phyloP scores from a whole-genome alignment of 2,888 invertebrate species.

The Drosophila birchii region DNA sequence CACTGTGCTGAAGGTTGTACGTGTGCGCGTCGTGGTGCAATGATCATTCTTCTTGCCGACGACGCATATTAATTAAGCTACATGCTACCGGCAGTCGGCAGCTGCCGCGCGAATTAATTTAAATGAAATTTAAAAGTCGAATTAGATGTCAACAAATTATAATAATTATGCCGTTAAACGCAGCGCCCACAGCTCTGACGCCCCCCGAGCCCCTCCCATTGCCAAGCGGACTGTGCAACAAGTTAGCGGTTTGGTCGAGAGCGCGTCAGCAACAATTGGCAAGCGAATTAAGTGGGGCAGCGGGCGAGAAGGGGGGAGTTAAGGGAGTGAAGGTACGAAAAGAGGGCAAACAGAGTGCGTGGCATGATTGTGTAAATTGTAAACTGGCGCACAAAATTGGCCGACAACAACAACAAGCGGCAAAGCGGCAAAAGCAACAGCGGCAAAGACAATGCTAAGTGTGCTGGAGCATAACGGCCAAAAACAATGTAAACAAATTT shows the following conservation, averaged over 20 bases:
- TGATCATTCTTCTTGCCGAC: slow-evolving; percentile 53
- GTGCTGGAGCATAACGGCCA: slow-evolving; percentile 65
- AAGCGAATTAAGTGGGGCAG: slow-evolving; percentile 56
- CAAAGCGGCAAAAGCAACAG: slow-evolving; percentile 19
- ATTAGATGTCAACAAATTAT: slow-evolving; percentile 79
- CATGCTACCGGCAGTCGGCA: slow-evolving; percentile 55
- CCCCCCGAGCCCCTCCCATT: not conserved
- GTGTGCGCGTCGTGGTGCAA: slow-evolving; percentile 17
- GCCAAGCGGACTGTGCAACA: slow-evolving; percentile 29
- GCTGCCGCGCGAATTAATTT: slow-evolving; percentile 76
- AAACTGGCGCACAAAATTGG: slow-evolving; percentile 42
- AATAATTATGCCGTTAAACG: slow-evolving; percentile 73
- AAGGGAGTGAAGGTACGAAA: not conserved
- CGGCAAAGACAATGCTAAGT: slow-evolving; percentile 59
- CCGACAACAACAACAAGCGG: slow-evolving; percentile 21
- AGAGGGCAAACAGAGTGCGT: slow-evolving; percentile 48
- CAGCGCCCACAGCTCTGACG: slow-evolving; percentile 32
- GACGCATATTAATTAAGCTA: slow-evolving; percentile 72
- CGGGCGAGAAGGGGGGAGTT: slow-evolving; percentile 2
- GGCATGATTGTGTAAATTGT: slow-evolving; percentile 45
- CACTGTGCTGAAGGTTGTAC: slow-evolving; percentile 20
- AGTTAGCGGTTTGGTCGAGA: slow-evolving; percentile 41
- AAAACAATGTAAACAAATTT: slow-evolving; percentile 72
- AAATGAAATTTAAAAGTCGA: slow-evolving; percentile 76
- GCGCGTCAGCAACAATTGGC: slow-evolving; percentile 58